These are phyloP conservation scores for Fundulus diaphanus DNA, from an alignment of 2,797 vertebrate species.

Conservation along the genomic window DNA sequence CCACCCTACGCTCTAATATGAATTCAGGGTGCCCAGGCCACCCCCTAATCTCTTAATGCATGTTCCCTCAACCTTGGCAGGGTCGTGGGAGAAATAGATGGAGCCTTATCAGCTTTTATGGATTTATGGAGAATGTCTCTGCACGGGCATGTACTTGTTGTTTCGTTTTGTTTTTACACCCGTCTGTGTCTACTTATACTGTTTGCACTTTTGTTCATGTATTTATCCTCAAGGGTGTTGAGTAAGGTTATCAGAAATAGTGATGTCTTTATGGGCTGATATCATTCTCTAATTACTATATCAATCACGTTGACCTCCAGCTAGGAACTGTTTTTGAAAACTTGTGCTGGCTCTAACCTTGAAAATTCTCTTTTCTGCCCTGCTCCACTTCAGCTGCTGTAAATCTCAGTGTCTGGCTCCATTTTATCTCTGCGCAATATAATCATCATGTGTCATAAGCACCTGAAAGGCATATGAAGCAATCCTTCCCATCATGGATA, in stretches of 20 bases:
- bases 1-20: constrained; percentile 67
- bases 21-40: constrained; percentile 67
- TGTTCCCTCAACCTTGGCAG: constrained; percentile 80
- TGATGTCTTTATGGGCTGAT: constrained; percentile 50
- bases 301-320: constrained; percentile 61
- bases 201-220: constrained; percentile 11
- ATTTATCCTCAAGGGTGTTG: constrained; percentile 44
- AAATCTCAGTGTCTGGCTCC: background rate
- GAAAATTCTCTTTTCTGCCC: background rate
- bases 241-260: constrained; percentile 59
- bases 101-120: constrained; percentile 80
- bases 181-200: constrained; percentile 21
- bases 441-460: background rate
- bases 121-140: constrained; percentile 79
- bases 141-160: constrained; percentile 13
- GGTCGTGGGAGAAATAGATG: constrained; percentile 79
- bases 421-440: background rate
- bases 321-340: constrained; percentile 31
- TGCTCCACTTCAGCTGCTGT: background rate
- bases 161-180: constrained; percentile 21
- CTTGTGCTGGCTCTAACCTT: constrained; percentile 29
- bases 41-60: constrained; percentile 82
- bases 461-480: background rate
- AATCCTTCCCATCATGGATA: background rate
- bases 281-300: constrained; percentile 65